phyloP scores from a whole-genome alignment of 2,888 invertebrate genomes.

The Tholera decimalis region DNA sequence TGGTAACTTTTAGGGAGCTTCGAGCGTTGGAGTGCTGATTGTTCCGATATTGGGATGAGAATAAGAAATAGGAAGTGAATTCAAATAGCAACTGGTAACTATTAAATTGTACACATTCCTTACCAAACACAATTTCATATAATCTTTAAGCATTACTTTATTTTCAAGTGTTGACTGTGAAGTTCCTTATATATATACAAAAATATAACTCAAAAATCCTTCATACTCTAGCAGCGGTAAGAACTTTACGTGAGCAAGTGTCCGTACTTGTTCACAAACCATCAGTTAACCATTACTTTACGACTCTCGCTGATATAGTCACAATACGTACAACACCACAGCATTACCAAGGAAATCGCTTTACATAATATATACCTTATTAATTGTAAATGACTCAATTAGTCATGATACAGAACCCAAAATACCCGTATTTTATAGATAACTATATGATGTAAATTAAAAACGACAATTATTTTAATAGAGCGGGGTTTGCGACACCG shows the following conservation, averaged over 20 bases:
- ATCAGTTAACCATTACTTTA: slow-evolving; percentile 77
- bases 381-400: slow-evolving; percentile 77
- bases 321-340: slow-evolving; percentile 75
- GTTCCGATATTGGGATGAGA: no score
- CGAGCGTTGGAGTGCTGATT: no score
- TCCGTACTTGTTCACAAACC: slow-evolving; percentile 41
- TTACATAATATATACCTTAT: slow-evolving; percentile 79
- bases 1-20: no score
- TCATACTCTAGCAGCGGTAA: slow-evolving; percentile 33
- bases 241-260: slow-evolving; percentile 35
- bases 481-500: slow-evolving; percentile 73
- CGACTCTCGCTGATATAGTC: slow-evolving; percentile 69
- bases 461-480: slow-evolving; percentile 77
- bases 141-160: no score
- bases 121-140: no score
- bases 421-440: slow-evolving; percentile 76
- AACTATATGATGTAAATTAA: slow-evolving; percentile 74
- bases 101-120: no score
- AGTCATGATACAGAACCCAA: slow-evolving; percentile 76
- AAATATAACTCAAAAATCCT: slow-evolving; percentile 48
- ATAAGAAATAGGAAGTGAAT: no score
- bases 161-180: slow-evolving; percentile 41
- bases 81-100: no score
- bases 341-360: slow-evolving; percentile 89
- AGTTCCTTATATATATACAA: slow-evolving; percentile 48